Evolutionary conservation across 2,888 invertebrate genomes (phyloP).

Genomic region (Xanthia togata): DNA sequence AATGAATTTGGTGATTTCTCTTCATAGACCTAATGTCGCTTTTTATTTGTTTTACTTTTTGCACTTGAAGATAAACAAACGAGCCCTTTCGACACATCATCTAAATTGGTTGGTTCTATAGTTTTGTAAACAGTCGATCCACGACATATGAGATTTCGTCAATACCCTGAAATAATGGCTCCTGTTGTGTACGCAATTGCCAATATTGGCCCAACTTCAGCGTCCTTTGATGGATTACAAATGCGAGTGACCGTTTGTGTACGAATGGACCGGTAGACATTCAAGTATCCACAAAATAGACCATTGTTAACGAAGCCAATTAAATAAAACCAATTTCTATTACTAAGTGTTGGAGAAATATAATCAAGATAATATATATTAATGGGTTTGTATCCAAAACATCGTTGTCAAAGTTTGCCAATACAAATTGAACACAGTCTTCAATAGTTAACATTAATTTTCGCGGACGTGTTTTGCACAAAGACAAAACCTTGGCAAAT

Average conservation of each 20-base stretch:
- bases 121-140: conserved; percentile 13
- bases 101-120: not conserved
- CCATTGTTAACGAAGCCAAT: conserved; percentile 29
- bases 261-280: conserved; percentile 7
- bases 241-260: conserved; percentile 28
- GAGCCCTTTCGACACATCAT: not conserved
- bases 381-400: conserved; percentile 35
- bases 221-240: conserved; percentile 39
- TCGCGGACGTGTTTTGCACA: conserved; percentile 56
- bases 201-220: conserved; percentile 27
- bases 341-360: conserved; percentile 20
- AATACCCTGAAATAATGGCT: conserved; percentile 29
- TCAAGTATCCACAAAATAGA: conserved; percentile 15
- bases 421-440: conserved; percentile 54
- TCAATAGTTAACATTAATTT: conserved; percentile 55
- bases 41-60: too few relatives aligned
- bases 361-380: conserved; percentile 27
- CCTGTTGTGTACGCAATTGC: conserved; percentile 20
- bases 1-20: not conserved
- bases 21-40: too few relatives aligned
- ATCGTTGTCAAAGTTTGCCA: conserved; percentile 51
- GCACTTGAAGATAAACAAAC: too few relatives aligned
- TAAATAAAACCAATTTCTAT: conserved; percentile 40
- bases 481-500: conserved; percentile 61
- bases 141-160: conserved; percentile 24